Base-by-base conservation (phyloP, 2,113 vertebrate genomes). In the Grantiella picta region DNA sequence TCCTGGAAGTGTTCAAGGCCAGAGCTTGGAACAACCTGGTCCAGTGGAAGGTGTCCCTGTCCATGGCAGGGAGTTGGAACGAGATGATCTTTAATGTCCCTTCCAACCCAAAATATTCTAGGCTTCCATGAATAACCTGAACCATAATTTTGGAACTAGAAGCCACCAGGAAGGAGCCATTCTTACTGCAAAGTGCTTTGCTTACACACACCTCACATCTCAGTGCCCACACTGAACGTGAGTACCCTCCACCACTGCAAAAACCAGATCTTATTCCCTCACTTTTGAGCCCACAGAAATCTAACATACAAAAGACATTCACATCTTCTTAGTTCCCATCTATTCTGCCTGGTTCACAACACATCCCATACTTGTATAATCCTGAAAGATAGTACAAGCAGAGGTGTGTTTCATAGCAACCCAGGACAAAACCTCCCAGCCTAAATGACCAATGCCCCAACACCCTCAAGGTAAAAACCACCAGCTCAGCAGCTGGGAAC, bases 401-500 rank as follows among this genome's bases (percentile, higher is more conserved):
- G 38, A 61, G n/a, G 33, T 33, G 22, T 38, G 4, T 76, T 35
- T 33, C 25, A 3, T 0, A 15, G 1, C 20, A 19, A 24, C 49
- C 35, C 73, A 29, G 35, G 73, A 66, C 69, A 88, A 94, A 80
- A 86, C 50, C 59, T 47, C 78, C 44, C 52, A 87, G 44, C 71
- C 69, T 45, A 56, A 86, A 29, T 11, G 73, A 35, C 56, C 91
- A 85, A 84, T 27, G 31, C 40, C 53, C 25, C 54, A 44, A 47
- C 15, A 57, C 16, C 81, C 53, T 82, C 11, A 20, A 40, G 33
- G 52, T 24, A 87, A 84, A 94, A 89, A 36, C 7, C 68, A 90
- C 79, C 70, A 94, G 77, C 90, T 96, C 92, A 95, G 92, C 86
- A 96, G 76, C 22, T 57, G 60, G 56, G 82, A 81, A 16, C 59